Conservation (phyloP, 2,797 vertebrate genomes). For the Microcaecilia unicolor region DNA sequence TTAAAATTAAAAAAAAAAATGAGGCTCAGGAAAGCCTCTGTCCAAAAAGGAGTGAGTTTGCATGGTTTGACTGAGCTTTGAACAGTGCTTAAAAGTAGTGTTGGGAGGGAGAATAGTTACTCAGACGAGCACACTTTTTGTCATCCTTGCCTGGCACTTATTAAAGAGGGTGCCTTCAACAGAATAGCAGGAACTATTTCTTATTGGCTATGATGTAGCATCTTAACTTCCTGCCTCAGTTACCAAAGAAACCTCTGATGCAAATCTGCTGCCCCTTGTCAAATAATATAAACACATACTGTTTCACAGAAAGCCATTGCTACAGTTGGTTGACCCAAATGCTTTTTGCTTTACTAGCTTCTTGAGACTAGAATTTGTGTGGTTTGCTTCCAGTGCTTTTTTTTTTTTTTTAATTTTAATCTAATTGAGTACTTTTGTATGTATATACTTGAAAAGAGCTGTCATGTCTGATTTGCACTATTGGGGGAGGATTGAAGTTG, state of each 20-base stretch:
- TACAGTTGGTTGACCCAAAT: conserved; percentile 46
- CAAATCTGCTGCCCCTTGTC: conserved; percentile 47
- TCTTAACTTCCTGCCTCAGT: conserved; percentile 70
- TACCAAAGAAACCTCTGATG: conserved; percentile 90
- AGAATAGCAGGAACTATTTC: conserved; percentile 50
- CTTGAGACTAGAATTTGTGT: conserved; percentile 46
- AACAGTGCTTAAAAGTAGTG: conserved; percentile 56
- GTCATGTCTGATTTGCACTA: conserved; percentile 83
- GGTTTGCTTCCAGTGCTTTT: conserved; percentile 28
- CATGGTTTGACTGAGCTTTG: conserved; percentile 67
- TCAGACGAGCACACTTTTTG: too few relatives aligned
- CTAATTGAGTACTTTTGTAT: conserved; percentile 51
- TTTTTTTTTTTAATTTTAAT: conserved; percentile 14
- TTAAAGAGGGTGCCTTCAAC: conserved; percentile 55
- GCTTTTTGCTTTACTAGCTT: conserved; percentile 43
- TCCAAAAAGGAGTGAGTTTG: conserved; percentile 29
- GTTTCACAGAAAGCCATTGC: conserved; percentile 43
- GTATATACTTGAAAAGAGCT: conserved; percentile 69
- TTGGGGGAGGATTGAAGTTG: conserved; percentile 55
- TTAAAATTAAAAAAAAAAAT: too few relatives aligned
- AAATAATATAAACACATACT: conserved; percentile 26
- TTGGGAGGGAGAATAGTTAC: conserved; percentile 31
- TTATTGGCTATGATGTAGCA: conserved; percentile 40
- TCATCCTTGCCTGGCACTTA: conserved; percentile 58
- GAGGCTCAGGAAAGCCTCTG: not conserved